Evolutionary conservation across 2,797 vertebrate genomes (phyloP).

Genomic region (Anguilla megastoma): DNA sequence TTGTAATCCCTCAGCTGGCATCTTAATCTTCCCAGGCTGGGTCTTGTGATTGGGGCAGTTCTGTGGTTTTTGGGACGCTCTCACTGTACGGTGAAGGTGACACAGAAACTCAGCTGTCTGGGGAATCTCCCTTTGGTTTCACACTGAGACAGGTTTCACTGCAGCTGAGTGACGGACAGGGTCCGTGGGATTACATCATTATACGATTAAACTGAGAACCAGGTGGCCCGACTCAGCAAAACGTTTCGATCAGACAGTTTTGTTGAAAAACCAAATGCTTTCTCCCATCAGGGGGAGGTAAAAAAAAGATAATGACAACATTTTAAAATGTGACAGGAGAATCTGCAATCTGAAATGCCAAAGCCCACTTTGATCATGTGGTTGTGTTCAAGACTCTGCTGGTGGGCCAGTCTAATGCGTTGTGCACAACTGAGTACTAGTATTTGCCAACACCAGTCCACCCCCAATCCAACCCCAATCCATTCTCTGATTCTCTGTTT

Average conservation of each 20-base stretch:
- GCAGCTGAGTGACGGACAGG: not conserved
- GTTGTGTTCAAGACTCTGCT: constrained; percentile 23
- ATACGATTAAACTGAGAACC: not conserved
- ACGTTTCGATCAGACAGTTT: not conserved
- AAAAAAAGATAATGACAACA: not conserved
- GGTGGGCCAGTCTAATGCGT: not conserved
- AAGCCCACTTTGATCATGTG: constrained; percentile 41
- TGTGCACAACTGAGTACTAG: not conserved
- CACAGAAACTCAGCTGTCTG: not conserved
- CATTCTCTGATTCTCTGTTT: not conserved
- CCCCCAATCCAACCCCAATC: too few relatives aligned
- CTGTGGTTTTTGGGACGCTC: not conserved
- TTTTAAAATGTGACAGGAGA: constrained; percentile 31
- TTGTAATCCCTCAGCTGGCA: constrained; percentile 41
- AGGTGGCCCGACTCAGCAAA: not conserved
- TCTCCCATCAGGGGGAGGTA: constrained; percentile 21
- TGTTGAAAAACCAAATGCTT: constrained; percentile 22
- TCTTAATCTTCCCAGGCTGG: constrained; percentile 45
- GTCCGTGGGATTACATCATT: constrained; percentile 9
- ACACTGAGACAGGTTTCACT: not conserved
- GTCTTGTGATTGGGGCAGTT: constrained; percentile 22
- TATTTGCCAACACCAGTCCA: not conserved
- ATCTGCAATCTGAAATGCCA: constrained; percentile 23
- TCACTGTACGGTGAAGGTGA: not conserved
- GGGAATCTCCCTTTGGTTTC: not conserved